These are phyloP conservation scores for Lucifuga dentata DNA, from an alignment of 2,113 vertebrate genomes.

Conservation along the genomic window DNA sequence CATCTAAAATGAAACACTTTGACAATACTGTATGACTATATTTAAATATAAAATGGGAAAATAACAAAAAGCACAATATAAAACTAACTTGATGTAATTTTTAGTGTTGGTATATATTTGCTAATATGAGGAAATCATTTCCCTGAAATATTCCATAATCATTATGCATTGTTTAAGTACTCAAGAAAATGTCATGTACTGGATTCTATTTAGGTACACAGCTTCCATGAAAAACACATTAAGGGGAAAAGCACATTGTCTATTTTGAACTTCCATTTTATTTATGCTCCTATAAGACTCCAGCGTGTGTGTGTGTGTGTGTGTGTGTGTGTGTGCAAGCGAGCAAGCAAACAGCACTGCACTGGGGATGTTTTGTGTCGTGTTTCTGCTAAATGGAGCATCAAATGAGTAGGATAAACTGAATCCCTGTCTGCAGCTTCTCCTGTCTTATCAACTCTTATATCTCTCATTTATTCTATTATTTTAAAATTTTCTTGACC, in stretches of 20 bases:
- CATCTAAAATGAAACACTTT: no score
- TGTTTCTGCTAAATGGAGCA: constrained; percentile 76
- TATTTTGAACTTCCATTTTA: constrained; percentile 39
- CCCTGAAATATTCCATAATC: no score
- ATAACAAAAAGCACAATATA: no score
- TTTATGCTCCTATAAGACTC: constrained; percentile 27
- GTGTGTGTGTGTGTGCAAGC: constrained; percentile 33
- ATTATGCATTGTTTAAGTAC: not conserved
- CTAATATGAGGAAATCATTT: no score
- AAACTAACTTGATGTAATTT: no score
- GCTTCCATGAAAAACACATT: not conserved
- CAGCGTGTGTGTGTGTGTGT: constrained; percentile 35
- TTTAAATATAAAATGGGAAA: no score
- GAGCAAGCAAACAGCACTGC: constrained; percentile 43
- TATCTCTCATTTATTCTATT: constrained; percentile 12
- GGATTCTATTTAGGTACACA: no score
- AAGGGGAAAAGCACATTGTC: constrained; percentile 28
- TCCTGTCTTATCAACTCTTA: constrained; percentile 10
- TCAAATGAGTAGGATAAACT: constrained; percentile 64
- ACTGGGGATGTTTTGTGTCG: constrained; percentile 53
- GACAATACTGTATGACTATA: no score
- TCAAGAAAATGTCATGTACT: constrained; percentile 3
- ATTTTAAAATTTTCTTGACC: not conserved
- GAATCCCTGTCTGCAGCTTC: constrained; percentile 41
- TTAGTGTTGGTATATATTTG: no score